Conservation (phyloP, 2,797 vertebrate genomes). For the Anableps anableps region DNA sequence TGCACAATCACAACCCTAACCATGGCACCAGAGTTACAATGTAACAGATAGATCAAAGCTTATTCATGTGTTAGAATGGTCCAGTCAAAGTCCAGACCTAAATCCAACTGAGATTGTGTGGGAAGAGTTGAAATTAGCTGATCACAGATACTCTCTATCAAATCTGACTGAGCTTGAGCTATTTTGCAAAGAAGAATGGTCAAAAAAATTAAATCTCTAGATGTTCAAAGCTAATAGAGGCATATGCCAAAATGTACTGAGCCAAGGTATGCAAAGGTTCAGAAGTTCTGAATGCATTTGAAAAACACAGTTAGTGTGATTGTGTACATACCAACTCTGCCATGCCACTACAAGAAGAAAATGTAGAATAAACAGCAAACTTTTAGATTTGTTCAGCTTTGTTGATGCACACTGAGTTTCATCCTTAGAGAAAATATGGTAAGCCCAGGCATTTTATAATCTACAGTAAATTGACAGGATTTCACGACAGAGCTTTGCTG, state of each 20-base stretch:
- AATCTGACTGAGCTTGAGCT: neutral
- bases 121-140: neutral
- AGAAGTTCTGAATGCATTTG: neutral
- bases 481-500: neutral
- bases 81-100: neutral
- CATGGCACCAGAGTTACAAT: neutral
- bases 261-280: neutral
- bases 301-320: slow-evolving; percentile 25
- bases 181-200: neutral
- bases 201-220: neutral
- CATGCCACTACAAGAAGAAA: slow-evolving; percentile 21
- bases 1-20: too few relatives aligned
- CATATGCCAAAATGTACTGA: neutral
- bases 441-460: neutral
- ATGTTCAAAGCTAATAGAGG: neutral
- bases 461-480: slow-evolving; percentile 2
- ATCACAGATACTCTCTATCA: neutral
- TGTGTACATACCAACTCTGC: slow-evolving; percentile 43
- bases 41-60: neutral
- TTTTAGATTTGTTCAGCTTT: slow-evolving; percentile 47
- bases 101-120: neutral
- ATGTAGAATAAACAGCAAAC: slow-evolving; percentile 46
- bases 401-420: slow-evolving; percentile 33
- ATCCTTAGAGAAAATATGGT: neutral
- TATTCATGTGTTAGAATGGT: neutral